Evolutionary conservation across 1,140 invertebrate genomes (phyloP).

Genomic region (Musca domestica): DNA sequence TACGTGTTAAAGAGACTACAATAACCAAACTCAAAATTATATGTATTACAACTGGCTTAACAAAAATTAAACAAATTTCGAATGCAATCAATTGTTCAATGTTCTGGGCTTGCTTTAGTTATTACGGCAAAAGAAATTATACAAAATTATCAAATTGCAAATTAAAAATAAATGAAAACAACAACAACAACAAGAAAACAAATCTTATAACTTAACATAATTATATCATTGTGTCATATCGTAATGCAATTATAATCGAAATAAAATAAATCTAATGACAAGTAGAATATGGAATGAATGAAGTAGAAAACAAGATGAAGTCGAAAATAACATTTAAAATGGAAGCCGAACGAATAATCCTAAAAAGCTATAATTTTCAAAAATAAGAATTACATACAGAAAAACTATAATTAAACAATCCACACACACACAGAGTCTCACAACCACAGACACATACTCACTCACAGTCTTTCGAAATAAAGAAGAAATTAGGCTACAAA

Average conservation of each 20-base stretch:
- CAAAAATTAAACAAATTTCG: no score
- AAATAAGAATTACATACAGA: not conserved
- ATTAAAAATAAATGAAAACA: not conserved
- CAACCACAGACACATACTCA: no score
- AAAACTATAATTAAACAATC: not conserved
- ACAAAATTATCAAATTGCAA: constrained; percentile 1
- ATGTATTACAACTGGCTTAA: no score
- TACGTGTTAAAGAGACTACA: no score
- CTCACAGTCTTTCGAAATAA: no score
- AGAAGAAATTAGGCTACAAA: no score
- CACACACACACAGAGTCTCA: no score
- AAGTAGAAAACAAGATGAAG: not conserved
- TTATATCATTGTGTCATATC: constrained; percentile 22
- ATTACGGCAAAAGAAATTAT: not conserved
- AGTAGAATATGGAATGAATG: constrained; percentile 3
- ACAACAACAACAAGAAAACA: no score
- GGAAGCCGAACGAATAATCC: not conserved
- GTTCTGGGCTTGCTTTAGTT: no score
- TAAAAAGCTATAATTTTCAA: not conserved
- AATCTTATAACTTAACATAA: not conserved
- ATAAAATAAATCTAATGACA: not conserved
- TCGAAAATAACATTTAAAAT: not conserved
- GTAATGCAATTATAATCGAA: constrained; percentile 9
- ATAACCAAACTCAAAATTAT: no score
- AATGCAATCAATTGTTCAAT: no score